These are phyloP conservation scores for Hyaena hyaena DNA, from an alignment of 2,113 vertebrate species.

Conservation along the genomic window DNA sequence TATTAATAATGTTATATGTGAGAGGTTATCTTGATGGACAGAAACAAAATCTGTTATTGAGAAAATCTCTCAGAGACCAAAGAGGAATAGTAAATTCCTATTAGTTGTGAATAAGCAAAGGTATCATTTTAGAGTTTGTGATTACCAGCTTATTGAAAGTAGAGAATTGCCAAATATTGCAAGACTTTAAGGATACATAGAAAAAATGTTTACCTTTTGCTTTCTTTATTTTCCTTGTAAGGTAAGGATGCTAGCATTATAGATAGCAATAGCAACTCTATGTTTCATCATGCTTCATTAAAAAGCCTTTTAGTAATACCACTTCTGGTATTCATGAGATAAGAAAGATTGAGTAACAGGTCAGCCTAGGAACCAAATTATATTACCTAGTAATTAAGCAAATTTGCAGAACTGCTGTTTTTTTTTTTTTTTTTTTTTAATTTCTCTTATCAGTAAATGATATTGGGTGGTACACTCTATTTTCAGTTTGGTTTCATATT, in stretches of 20 bases:
- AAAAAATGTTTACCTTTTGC: neutral
- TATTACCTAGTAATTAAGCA: neutral
- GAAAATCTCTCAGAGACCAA: neutral
- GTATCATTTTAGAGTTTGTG: neutral
- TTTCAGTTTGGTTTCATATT: neutral
- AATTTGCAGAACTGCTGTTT: neutral
- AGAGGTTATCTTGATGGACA: neutral
- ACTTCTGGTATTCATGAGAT: neutral
- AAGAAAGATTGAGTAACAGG: neutral
- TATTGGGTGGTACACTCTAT: neutral
- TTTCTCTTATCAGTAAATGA: neutral
- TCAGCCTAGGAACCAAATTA: neutral
- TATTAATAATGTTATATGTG: conserved; percentile 10
- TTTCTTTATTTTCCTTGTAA: neutral
- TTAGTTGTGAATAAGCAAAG: neutral
- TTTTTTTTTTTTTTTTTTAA: neutral
- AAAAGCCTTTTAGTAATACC: neutral
- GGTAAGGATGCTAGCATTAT: neutral
- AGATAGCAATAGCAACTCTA: neutral
- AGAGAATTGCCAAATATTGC: neutral
- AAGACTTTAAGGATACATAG: neutral
- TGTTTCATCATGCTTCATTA: neutral
- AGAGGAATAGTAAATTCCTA: neutral
- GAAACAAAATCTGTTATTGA: conserved; percentile 17
- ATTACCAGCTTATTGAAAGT: neutral